Evolutionary conservation across 2,797 vertebrate species (phyloP), one percentile per base, ranked within the genome.

Genomic region (Anomalospiza imberbis): DNA sequence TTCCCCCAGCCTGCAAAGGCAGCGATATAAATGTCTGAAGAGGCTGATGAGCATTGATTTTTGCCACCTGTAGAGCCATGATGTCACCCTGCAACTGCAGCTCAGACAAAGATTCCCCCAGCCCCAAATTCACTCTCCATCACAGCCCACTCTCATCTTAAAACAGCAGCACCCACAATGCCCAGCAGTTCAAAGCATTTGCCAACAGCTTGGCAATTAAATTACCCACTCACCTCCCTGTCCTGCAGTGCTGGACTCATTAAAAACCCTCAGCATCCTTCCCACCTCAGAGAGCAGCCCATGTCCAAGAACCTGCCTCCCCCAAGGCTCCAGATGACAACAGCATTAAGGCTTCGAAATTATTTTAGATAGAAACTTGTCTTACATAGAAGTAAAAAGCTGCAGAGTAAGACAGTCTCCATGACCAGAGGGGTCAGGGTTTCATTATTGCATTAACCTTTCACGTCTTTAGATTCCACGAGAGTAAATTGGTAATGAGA

Each of bases 381-480:
- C 95, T 97, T 77, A 58, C 86, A 80, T 91, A 92, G 96, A 94
- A 94, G 95, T 71, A 85, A 92, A 97, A 96, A 97, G 85, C 96
- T 96, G 91, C 92, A 68, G 88, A 95, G 85, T 92, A 91, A 97
- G 93, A 93, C 6, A 25, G 81, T 95, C 82, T 36, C 12, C 28
- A 24, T 78, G 95, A 95, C 95, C 96, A 83, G 95, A 78, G 91
- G 91, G 97, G 96, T 97, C 96, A 96, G 82, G 81, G 91, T 91
- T 97, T 96, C 91, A 75, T 97, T 96, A 97, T 48, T 95, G 72
- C 96, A 96, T 97, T 97, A 97, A 96, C 97, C 94, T 97, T 97
- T 86, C 3, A 12, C 89, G 95, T 87, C 95, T 97, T 97, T 89
- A 94, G 91, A 97, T 70, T 71, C 95, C 83, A 85, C 42, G 15